phyloP scores from a whole-genome alignment of 2,888 invertebrate species.

The Campoplex nolae region DNA sequence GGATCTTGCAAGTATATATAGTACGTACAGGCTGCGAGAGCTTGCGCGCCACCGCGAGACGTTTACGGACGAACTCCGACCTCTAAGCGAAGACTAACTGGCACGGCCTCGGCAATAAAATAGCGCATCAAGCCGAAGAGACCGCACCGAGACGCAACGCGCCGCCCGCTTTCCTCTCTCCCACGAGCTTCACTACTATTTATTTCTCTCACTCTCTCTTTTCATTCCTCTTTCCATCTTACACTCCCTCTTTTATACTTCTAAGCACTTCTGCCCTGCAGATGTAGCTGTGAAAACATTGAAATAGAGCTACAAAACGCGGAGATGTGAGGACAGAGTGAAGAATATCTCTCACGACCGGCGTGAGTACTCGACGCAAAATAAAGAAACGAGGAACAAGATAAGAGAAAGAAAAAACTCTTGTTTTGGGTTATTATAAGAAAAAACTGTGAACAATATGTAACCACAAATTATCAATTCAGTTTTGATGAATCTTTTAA shows the following conservation, averaged over 20 bases:
- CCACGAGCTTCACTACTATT: conserved; percentile 8
- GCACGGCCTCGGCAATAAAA: conserved; percentile 78
- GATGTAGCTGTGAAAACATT: conserved; percentile 22
- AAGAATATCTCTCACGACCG: conserved; percentile 1
- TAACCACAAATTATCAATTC: background rate
- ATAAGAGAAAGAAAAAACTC: background rate
- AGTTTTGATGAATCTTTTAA: background rate
- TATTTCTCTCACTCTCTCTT: conserved; percentile 4
- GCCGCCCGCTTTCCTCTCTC: conserved; percentile 34
- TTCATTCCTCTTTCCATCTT: conserved; percentile 21
- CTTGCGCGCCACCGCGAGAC: conserved; percentile 76
- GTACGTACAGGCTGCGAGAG: conserved; percentile 70
- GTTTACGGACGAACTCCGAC: conserved; percentile 80
- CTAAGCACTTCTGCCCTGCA: conserved; percentile 9
- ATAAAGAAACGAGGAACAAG: background rate
- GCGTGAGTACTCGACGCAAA: background rate
- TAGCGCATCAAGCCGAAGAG: conserved; percentile 76
- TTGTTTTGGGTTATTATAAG: background rate
- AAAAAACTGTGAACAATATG: background rate
- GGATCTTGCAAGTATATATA: conserved; percentile 73
- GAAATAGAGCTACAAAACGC: conserved; percentile 10
- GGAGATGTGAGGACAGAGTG: background rate
- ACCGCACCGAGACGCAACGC: conserved; percentile 68
- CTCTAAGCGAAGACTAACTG: conserved; percentile 80
- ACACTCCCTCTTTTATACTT: conserved; percentile 17